These are phyloP conservation scores for Paragorgia papillata DNA, from an alignment of 92 coral and sea anemone genomes.

Conservation along the genomic window DNA sequence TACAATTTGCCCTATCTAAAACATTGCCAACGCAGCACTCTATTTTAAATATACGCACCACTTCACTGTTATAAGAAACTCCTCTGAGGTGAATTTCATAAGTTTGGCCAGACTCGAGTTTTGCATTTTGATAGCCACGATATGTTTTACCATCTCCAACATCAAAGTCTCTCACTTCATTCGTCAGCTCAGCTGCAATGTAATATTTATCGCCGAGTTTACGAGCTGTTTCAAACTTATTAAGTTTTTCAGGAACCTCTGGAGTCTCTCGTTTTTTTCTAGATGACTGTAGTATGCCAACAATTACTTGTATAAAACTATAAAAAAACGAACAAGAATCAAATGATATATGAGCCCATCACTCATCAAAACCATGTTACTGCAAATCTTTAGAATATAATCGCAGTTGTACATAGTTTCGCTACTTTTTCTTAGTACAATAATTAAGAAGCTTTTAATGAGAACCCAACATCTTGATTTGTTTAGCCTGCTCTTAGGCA, in stretches of 20 bases:
- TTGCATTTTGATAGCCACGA: slow-evolving; percentile 61
- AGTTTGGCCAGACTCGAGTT: slow-evolving; percentile 64
- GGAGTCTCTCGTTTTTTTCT: slow-evolving; percentile 43
- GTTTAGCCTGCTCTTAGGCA: too few species aligned
- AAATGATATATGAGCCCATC: neutral
- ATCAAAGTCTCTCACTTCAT: slow-evolving; percentile 37
- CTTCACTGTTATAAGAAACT: slow-evolving; percentile 52
- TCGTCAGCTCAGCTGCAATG: slow-evolving; percentile 71
- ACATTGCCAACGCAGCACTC: too few species aligned
- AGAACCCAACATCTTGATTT: too few species aligned
- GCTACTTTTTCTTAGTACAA: too few species aligned
- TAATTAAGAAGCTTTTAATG: too few species aligned
- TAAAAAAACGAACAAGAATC: neutral
- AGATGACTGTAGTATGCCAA: slow-evolving; percentile 29
- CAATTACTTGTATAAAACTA: slow-evolving; percentile 78
- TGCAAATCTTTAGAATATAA: too few species aligned
- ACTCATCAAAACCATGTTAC: too few species aligned
- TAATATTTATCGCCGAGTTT: slow-evolving; percentile 56
- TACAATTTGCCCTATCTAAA: too few species aligned
- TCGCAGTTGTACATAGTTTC: too few species aligned
- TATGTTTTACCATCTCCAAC: slow-evolving; percentile 77
- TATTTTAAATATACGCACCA: neutral
- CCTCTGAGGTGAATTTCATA: slow-evolving; percentile 79
- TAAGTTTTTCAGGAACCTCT: slow-evolving; percentile 42
- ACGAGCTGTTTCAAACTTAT: slow-evolving; percentile 45